phyloP scores from a whole-genome alignment of 2,888 invertebrate species.

The Branchipolynoe longqiensis region DNA sequence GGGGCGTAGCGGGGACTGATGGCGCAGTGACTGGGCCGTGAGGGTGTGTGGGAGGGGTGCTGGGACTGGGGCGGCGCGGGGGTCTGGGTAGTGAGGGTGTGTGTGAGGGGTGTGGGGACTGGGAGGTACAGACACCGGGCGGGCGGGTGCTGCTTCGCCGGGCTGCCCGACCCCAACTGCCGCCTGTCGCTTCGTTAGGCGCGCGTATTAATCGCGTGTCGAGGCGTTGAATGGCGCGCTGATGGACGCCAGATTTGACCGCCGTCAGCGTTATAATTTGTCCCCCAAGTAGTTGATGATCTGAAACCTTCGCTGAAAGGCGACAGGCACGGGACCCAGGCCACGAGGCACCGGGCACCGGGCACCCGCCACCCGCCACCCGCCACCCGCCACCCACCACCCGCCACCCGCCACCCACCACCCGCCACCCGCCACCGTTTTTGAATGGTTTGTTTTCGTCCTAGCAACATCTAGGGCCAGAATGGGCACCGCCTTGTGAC shows the following conservation, averaged over 20 bases:
- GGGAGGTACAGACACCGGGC: too few relatives aligned
- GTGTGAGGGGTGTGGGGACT: not conserved
- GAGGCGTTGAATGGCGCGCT: constrained; percentile 18
- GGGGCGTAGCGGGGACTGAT: too few relatives aligned
- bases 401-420: too few relatives aligned
- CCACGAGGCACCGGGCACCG: too few relatives aligned
- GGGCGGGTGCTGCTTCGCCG: constrained; percentile 2
- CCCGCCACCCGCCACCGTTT: too few relatives aligned
- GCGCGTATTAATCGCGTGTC: constrained; percentile 46
- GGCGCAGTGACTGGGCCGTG: not conserved
- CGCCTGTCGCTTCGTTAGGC: constrained; percentile 27
- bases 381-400: too few relatives aligned
- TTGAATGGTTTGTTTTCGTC: too few relatives aligned
- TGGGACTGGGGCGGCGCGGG: too few relatives aligned
- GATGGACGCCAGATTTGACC: constrained; percentile 29
- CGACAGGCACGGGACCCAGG: not conserved
- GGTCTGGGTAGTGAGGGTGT: not conserved
- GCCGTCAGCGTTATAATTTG: constrained; percentile 44
- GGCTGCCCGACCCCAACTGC: not conserved
- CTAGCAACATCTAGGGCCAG: too few relatives aligned
- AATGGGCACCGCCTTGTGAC: too few relatives aligned
- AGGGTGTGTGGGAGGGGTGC: too few relatives aligned
- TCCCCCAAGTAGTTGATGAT: constrained; percentile 50
- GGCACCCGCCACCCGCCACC: too few relatives aligned
- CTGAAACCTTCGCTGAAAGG: constrained; percentile 42